Evolutionary conservation across 1,140 invertebrate species (phyloP).

Genomic region (Aphelenchoides avenae): DNA sequence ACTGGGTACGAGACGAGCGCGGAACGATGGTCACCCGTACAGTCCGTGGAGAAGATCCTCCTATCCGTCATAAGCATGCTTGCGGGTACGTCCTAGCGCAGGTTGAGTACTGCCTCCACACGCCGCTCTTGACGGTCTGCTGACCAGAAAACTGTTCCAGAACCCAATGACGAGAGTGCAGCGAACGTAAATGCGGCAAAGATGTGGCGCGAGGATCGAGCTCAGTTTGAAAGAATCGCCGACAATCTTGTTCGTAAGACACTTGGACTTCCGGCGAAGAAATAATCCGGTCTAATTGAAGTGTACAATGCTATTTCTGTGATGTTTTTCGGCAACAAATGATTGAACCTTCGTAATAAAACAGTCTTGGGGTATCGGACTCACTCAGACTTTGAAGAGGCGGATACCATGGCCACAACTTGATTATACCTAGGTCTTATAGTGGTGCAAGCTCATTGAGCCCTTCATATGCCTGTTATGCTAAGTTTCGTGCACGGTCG

Average conservation of each 20-base stretch:
- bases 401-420: no score
- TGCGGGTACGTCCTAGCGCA: constrained; percentile 70
- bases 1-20: constrained; percentile 98
- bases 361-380: background rate
- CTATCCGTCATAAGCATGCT: constrained; percentile 97
- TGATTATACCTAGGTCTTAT: no score
- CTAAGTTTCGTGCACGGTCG: no score
- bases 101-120: no score
- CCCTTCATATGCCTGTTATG: no score
- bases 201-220: constrained; percentile 93
- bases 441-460: no score
- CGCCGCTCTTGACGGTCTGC: constrained; percentile 11
- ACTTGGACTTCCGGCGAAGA: constrained; percentile 62
- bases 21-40: constrained; percentile 95
- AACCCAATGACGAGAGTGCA: constrained; percentile 98
- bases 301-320: background rate
- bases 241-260: constrained; percentile 85
- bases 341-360: constrained; percentile 1
- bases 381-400: no score
- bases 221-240: constrained; percentile 88
- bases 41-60: constrained; percentile 97
- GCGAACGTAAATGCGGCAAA: constrained; percentile 99
- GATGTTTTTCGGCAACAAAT: background rate
- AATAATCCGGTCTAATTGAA: background rate
- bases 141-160: constrained; percentile 63